A percentile compares a stretch with the other conserved stretches of the same genome.
Conservation (phyloP, 2,113 vertebrate species). For the Apteryx owenii region DNA sequence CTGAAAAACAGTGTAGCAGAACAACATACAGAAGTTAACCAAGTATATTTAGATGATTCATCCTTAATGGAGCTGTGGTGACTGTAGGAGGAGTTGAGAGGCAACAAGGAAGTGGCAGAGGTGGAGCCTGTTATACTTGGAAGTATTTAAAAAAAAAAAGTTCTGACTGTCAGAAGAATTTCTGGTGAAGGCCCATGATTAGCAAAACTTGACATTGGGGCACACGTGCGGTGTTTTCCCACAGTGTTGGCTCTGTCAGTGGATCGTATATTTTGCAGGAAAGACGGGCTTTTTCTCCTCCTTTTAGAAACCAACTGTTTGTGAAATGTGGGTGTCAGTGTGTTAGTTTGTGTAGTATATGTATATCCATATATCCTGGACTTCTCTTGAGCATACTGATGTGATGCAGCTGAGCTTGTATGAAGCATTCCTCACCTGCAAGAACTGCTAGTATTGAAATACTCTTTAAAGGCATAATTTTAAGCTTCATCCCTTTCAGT, state of each 20-base stretch:
- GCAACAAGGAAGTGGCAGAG: neutral
- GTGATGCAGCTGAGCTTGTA: neutral
- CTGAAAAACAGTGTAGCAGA: neutral
- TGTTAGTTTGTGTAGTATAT: neutral
- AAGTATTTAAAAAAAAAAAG: neutral
- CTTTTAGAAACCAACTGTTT: neutral
- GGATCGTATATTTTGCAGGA: neutral
- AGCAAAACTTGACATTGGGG: neutral
- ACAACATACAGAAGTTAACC: neutral
- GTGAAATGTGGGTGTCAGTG: neutral
- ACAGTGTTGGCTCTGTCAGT: accelerated
- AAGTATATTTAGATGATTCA: accelerated
- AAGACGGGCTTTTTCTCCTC: neutral
- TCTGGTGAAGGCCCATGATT: neutral
- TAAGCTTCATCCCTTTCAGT: neutral
- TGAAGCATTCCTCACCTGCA: neutral
- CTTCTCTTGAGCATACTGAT: accelerated
- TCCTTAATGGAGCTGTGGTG: accelerated
- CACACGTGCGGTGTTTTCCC: neutral
- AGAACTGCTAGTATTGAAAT: neutral
- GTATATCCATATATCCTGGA: no score
- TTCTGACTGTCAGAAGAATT: neutral
- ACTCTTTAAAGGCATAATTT: neutral
- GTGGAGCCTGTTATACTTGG: neutral
- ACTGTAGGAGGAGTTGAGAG: neutral